phyloP scores from a whole-genome alignment of 2,113 vertebrate genomes.

The Crotophaga sulcirostris region DNA sequence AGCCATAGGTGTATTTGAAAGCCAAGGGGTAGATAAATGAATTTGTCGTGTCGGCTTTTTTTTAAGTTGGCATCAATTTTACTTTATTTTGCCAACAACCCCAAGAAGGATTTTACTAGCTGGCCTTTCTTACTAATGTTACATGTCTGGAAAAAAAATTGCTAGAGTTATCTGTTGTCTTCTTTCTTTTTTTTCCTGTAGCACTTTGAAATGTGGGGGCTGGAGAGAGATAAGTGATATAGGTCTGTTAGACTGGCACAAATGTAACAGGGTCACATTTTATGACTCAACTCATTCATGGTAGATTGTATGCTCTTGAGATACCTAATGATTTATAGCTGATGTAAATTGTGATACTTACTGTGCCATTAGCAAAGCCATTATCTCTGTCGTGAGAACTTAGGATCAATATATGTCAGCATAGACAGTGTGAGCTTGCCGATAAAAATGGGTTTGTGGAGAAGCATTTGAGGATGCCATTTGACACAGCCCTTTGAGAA shows the following conservation, averaged over 20 bases:
- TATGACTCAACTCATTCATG: slow-evolving; percentile 17
- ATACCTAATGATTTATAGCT: slow-evolving; percentile 15
- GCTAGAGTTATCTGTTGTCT: neutral
- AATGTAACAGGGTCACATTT: slow-evolving; percentile 5
- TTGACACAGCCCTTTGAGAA: neutral
- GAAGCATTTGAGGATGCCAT: neutral
- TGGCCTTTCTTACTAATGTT: slow-evolving; percentile 34
- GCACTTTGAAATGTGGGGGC: neutral
- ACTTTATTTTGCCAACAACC: neutral
- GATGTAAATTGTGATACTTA: slow-evolving; percentile 47
- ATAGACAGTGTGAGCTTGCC: neutral
- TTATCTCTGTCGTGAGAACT: slow-evolving; percentile 13
- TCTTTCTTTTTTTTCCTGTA: neutral
- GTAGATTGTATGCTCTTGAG: slow-evolving; percentile 32
- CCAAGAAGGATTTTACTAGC: neutral
- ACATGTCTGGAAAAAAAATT: slow-evolving; percentile 30
- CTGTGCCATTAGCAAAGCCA: slow-evolving; percentile 46
- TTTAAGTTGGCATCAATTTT: neutral
- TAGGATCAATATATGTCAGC: slow-evolving; percentile 23
- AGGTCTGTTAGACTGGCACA: neutral
- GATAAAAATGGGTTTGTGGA: neutral
- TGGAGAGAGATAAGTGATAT: neutral
- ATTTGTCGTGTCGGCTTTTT: neutral
- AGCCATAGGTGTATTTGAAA: neutral
- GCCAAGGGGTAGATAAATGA: neutral